phyloP scores from a whole-genome alignment of 2,797 vertebrate genomes.

The Ctenosaura bakeri region DNA sequence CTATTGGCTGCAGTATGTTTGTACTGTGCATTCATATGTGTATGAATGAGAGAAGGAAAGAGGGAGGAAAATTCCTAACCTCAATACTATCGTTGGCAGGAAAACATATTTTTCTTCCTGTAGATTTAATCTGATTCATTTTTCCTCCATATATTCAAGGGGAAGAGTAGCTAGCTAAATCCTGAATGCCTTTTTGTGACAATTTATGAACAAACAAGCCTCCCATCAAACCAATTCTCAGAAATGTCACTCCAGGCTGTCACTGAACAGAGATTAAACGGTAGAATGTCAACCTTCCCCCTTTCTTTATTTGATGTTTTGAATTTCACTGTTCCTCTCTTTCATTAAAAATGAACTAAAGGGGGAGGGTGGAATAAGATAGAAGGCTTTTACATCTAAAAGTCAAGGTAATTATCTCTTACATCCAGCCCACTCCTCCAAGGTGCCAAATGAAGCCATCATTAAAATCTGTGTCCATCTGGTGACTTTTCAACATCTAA shows the following conservation, averaged over 20 bases:
- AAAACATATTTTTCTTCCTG: conserved; percentile 45
- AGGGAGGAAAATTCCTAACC: conserved; percentile 30
- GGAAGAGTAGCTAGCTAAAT: conserved; percentile 65
- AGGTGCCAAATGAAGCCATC: conserved; percentile 79
- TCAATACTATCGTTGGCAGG: conserved; percentile 27
- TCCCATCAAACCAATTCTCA: conserved; percentile 77
- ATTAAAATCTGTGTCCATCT: conserved; percentile 81
- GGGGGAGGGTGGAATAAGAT: conserved; percentile 70
- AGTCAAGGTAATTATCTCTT: conserved; percentile 82
- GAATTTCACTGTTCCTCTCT: conserved; percentile 75
- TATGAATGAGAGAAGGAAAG: neutral
- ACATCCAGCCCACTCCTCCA: conserved; percentile 74
- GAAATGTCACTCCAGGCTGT: conserved; percentile 76
- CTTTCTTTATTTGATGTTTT: conserved; percentile 76
- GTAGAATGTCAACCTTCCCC: conserved; percentile 74
- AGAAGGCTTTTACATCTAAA: conserved; percentile 77
- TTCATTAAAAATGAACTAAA: conserved; percentile 82
- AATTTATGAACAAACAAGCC: conserved; percentile 79
- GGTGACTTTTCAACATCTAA: conserved; percentile 79
- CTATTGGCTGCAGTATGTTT: neutral
- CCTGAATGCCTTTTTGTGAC: conserved; percentile 77
- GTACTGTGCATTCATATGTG: neutral
- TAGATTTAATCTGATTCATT: conserved; percentile 58
- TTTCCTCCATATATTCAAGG: neutral
- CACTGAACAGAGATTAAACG: conserved; percentile 79